A percentile compares a stretch with the other conserved stretches of the same genome.
phyloP scores from a whole-genome alignment of 2,888 invertebrate genomes.

The Hydropsyche betteni region DNA sequence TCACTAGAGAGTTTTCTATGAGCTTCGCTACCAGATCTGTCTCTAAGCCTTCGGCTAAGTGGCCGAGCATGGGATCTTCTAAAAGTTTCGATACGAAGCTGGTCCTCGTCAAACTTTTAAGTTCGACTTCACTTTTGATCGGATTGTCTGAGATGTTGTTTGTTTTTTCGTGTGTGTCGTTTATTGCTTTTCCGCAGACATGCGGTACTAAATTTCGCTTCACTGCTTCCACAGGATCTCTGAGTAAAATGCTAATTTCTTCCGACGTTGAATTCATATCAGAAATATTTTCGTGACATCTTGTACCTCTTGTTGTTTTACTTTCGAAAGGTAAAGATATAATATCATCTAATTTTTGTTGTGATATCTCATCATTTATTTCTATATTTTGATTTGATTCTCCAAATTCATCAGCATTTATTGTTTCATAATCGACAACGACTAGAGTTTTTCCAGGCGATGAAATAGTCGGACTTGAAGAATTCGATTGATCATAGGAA shows the following conservation, averaged over 20 bases:
- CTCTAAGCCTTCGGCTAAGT: constrained; percentile 71
- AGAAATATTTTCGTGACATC: constrained; percentile 50
- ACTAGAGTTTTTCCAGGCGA: constrained; percentile 47
- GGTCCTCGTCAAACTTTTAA: constrained; percentile 57
- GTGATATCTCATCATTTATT: not conserved
- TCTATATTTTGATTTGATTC: constrained; percentile 54
- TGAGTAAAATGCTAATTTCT: constrained; percentile 68
- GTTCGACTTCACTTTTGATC: constrained; percentile 52
- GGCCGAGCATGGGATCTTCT: constrained; percentile 72
- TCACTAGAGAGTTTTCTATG: constrained; percentile 73
- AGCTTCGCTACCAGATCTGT: constrained; percentile 70
- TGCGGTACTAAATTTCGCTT: constrained; percentile 79
- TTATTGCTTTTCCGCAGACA: constrained; percentile 74
- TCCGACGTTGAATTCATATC: constrained; percentile 53
- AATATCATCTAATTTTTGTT: constrained; percentile 21
- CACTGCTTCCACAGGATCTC: constrained; percentile 81
- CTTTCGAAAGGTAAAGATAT: constrained; percentile 26
- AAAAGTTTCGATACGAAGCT: constrained; percentile 69
- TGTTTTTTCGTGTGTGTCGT: constrained; percentile 55
- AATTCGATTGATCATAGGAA: constrained; percentile 44
- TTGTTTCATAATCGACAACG: constrained; percentile 54
- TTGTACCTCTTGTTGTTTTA: constrained; percentile 49
- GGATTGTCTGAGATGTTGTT: constrained; percentile 51
- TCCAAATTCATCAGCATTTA: constrained; percentile 57
- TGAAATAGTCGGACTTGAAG: constrained; percentile 42